Evolutionary conservation across 1,140 invertebrate genomes (phyloP).

Genomic region (Hyles vespertilio): DNA sequence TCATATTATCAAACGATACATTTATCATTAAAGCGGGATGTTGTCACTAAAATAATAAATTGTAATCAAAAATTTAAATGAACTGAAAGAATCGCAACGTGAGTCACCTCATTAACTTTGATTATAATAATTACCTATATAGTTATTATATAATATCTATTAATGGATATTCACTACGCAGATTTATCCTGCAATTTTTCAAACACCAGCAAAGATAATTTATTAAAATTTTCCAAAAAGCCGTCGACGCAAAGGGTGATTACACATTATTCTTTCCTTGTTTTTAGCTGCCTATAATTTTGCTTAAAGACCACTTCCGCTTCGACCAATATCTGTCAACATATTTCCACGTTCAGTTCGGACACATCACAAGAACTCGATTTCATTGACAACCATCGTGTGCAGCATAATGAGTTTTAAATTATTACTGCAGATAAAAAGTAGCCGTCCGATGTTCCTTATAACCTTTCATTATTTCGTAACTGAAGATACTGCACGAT

Average conservation of each 20-base stretch:
- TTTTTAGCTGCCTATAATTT: constrained; percentile 70
- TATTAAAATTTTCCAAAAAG: not conserved
- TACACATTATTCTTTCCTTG: constrained; percentile 63
- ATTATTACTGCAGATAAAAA: constrained; percentile 72
- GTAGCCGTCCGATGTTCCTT: constrained; percentile 42
- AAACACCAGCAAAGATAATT: not conserved
- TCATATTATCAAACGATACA: too few relatives aligned
- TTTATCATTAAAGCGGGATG: too few relatives aligned
- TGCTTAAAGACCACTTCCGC: constrained; percentile 68
- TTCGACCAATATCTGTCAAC: constrained; percentile 71
- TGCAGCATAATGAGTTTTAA: constrained; percentile 71
- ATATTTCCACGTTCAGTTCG: constrained; percentile 68
- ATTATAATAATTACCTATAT: not conserved
- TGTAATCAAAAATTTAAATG: constrained; percentile 5
- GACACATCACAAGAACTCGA: constrained; percentile 72
- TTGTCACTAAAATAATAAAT: not conserved
- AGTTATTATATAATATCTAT: not conserved
- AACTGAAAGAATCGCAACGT: not conserved
- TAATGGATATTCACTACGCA: not conserved
- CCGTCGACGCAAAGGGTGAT: constrained; percentile 37
- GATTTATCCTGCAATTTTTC: not conserved
- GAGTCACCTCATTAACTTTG: constrained; percentile 2
- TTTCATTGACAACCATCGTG: constrained; percentile 67
- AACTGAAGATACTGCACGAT: constrained; percentile 46
- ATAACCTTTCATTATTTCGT: constrained; percentile 65